phyloP scores from a whole-genome alignment of 2,888 invertebrate species.

The Apamea anceps region DNA sequence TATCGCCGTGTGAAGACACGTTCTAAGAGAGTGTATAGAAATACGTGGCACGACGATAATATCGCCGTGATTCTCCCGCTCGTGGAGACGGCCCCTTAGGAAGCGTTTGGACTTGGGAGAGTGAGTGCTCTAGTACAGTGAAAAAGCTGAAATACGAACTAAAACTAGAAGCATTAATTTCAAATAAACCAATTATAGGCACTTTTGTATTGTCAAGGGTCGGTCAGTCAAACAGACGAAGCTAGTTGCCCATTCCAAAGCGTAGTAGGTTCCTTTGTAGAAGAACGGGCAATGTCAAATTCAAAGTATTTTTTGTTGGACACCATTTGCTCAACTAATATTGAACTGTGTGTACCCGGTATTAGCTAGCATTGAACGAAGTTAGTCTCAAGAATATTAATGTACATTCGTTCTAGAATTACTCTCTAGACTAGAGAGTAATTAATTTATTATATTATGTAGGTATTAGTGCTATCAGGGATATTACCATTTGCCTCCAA shows the following conservation, averaged over 20 bases:
- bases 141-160: background rate
- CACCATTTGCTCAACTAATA: too few species aligned
- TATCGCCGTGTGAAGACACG: too few species aligned
- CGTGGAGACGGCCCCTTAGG: too few species aligned
- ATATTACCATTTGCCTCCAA: background rate
- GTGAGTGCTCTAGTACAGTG: background rate
- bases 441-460: background rate
- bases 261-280: background rate
- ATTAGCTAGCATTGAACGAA: too few species aligned
- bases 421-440: background rate
- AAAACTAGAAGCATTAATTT: background rate
- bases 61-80: too few species aligned
- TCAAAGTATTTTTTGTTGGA: too few species aligned
- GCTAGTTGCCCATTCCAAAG: background rate
- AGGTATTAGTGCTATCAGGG: background rate
- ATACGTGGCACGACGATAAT: too few species aligned
- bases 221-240: background rate
- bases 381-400: constrained; percentile 1
- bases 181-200: too few species aligned
- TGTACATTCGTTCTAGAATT: background rate
- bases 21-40: too few species aligned
- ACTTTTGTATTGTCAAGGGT: too few species aligned
- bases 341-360: too few species aligned
- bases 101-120: constrained; percentile 17
- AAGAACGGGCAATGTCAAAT: background rate